phyloP scores from a whole-genome alignment of 1,140 invertebrate genomes.

The Caenorhabditis brenneri region DNA sequence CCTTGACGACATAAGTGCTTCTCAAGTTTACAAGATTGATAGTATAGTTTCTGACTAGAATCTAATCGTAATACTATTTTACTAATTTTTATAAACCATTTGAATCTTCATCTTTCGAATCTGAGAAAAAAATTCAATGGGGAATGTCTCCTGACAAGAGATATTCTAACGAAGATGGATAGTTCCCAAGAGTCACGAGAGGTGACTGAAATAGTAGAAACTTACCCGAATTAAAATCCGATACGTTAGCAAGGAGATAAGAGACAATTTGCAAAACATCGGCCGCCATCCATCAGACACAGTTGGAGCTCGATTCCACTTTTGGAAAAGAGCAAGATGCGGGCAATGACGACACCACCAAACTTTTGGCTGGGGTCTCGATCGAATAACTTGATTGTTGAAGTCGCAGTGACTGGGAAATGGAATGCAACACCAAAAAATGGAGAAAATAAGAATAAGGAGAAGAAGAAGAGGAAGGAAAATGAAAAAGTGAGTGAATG shows the following conservation, averaged over 20 bases:
- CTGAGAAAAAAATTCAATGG: no score
- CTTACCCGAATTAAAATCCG: conserved; percentile 58
- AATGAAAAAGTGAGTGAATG: conserved; percentile 8
- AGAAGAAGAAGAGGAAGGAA: background rate
- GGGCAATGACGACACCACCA: conserved; percentile 5
- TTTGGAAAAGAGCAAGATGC: conserved; percentile 6
- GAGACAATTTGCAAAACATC: conserved; percentile 66
- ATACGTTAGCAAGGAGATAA: conserved; percentile 66
- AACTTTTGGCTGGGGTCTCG: background rate
- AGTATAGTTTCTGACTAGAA: no score
- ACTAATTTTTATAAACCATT: no score
- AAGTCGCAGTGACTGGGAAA: background rate
- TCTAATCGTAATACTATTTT: no score
- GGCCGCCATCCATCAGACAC: conserved; percentile 57
- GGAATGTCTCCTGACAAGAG: background rate
- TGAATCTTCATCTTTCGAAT: no score
- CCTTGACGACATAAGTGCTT: no score
- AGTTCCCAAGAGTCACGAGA: conserved; percentile 40
- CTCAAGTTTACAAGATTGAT: no score
- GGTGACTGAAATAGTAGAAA: conserved; percentile 23
- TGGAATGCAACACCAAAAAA: conserved; percentile 36
- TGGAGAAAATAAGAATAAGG: background rate
- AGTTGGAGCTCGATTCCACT: conserved; percentile 17
- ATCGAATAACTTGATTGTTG: conserved; percentile 37
- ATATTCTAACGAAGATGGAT: conserved; percentile 22